phyloP scores from a whole-genome alignment of 2,113 vertebrate species.

The Chaetura pelagica region DNA sequence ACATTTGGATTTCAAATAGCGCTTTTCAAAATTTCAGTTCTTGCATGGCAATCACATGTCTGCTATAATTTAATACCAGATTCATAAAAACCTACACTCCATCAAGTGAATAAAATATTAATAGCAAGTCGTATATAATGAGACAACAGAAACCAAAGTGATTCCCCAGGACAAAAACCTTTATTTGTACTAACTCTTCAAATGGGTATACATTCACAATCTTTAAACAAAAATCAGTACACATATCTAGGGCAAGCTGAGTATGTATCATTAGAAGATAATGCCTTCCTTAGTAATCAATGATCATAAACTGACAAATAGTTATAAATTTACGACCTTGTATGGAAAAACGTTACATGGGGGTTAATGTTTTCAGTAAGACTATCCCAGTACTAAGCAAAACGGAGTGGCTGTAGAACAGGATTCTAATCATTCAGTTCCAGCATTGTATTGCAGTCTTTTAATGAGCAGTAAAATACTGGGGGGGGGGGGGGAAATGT shows the following conservation, averaged over 20 bases:
- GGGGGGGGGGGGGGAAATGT: background rate
- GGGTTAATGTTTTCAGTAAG: background rate
- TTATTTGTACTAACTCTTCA: constrained; percentile 72
- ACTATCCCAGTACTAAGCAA: background rate
- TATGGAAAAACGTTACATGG: background rate
- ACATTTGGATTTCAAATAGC: background rate
- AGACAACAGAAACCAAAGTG: background rate
- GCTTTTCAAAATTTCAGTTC: background rate
- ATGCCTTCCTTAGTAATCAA: background rate
- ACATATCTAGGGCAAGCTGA: background rate
- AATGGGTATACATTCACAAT: constrained; percentile 41
- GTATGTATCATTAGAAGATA: background rate
- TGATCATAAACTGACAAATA: background rate
- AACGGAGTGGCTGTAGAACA: background rate
- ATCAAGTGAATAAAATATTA: background rate
- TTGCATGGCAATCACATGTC: background rate
- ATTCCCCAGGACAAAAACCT: constrained; percentile 39
- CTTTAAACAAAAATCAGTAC: constrained; percentile 54
- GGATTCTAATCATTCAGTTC: background rate
- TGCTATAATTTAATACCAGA: background rate
- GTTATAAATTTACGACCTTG: background rate
- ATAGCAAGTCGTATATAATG: background rate
- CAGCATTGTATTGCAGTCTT: background rate
- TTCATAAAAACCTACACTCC: background rate
- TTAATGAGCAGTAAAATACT: background rate